Evolutionary conservation across 2,888 invertebrate species (phyloP), one percentile per base, ranked within the genome.

Genomic region (Aelia acuminata): DNA sequence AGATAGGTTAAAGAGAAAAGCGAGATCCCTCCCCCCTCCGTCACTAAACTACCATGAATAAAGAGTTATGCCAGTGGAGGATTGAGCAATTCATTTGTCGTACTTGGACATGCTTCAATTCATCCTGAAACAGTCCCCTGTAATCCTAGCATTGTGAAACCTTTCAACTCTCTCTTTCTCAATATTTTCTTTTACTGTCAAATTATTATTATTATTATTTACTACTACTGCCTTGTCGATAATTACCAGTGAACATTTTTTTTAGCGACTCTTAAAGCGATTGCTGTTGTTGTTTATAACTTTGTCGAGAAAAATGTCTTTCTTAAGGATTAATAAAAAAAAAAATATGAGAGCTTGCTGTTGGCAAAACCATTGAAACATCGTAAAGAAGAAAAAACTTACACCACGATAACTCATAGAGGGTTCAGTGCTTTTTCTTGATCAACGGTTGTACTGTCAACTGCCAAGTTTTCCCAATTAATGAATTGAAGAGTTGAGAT

Each of bases 81-180:
- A 85, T 85, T 85, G 85, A 53, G 85, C 85, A 85, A 85, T 85
- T 85, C 50, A 85, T 85, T 53, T 85, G 53, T 53, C 39, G 50
- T 85, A 53, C 85, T 53, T 85, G 35, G 35, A 22, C 85, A 85
- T 85, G 85, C 85, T 85, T 85, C 85, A 85, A 85, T 85, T 85
- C 50, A 85, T 39, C 35, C 53, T 53, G 85, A 39, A 85, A 85
- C 80, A 80, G 80, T 80, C 43, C 35, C 22, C 80, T 80, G 80
- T 80, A 80, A 80, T 80, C 43, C 43, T 80, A 80, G 43, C 80
- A 80, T 80, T 80, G 80, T 80, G 80, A 80, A 80, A 80, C 43
- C 13, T 22, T 80, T 80, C 80, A 80, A 80, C 43, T 80, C 80
- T 80, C 80, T 47, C 80, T 80, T 80, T 80, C 80, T 43, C 39